Evolutionary conservation across 2,113 vertebrate genomes (phyloP), one percentile per base, ranked within the genome.

Genomic region (Rafetus swinhoei): DNA sequence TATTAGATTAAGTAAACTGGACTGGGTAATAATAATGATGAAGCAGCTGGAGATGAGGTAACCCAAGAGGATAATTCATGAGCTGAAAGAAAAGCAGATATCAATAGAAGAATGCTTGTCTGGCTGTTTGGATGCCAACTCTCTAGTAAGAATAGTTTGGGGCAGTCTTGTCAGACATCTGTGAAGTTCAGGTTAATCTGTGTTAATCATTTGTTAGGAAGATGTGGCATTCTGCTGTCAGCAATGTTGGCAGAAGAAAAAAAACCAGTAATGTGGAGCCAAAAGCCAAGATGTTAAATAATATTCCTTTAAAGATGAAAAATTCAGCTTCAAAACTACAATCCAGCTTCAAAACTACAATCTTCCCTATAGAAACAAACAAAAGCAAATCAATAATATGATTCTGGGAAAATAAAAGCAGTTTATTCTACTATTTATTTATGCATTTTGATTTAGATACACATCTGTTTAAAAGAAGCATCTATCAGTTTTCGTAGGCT

Each of bases 11-110:
- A 39, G 60, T 24, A 53, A 79, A 90, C 88, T 60, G 55, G 50
- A 32, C 24, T 55, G 54, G 54, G 50, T 0, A 0, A 6, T 25
- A 15, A 35, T 32, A 52, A 9, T 0, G 0, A 32, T 76, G 79
- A 77, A 88, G 56, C 4, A 80, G 50, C 53, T 0, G 1, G 83
- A 88, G 54, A 45, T 4, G 54, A 15, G 0, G 3, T 53, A 81
- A 53, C 1, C 19, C 25, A 84, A 92, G 57, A 55, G 35, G 89
- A 55, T 55, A 60, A 88, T 16, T 50, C 86, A 54, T 15, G 3
- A 24, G 59, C 69, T 86, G 72, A 39, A 82, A 29, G 29, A 88
- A 77, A 0, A 1, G 81, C 22, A 82, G 59, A 57, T 84, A 19
- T 21, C 82, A 86, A 22, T 6, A 10, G 4, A 54, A 79, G 54